Percentiles rank a stretch among this genome's conserved stretches.
phyloP scores from a whole-genome alignment of 2,113 vertebrate species.

The Prunella fulvescens region DNA sequence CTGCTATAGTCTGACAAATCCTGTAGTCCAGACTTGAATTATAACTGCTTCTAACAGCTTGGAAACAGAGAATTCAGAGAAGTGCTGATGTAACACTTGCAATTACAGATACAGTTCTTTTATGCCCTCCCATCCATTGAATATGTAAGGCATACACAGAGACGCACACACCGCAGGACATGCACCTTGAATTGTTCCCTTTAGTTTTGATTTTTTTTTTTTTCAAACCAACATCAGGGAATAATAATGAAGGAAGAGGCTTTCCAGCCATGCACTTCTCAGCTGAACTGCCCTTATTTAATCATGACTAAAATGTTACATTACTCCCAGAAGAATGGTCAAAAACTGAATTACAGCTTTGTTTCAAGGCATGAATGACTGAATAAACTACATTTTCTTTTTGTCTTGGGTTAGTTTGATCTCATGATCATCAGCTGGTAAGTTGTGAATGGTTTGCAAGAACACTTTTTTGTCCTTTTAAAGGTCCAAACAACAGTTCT shows the following conservation, averaged over 20 bases:
- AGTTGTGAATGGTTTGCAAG: neutral
- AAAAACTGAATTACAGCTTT: constrained; percentile 3
- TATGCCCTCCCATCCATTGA: constrained; percentile 1
- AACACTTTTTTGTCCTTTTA: neutral
- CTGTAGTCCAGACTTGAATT: constrained; percentile 9
- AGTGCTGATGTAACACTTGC: neutral
- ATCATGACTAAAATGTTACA: neutral
- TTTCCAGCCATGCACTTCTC: neutral
- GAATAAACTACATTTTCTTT: neutral
- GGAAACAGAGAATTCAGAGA: constrained; percentile 27
- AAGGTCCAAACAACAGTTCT: neutral
- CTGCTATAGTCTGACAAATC: constrained; percentile 15
- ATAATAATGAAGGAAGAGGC: neutral
- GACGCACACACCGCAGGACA: neutral
- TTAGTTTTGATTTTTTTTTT: neutral
- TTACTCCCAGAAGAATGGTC: constrained; percentile 18
- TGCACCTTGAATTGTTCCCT: neutral
- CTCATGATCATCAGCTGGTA: neutral
- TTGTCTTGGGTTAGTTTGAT: neutral
- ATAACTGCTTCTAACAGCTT: constrained; percentile 17
- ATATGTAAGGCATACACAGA: neutral
- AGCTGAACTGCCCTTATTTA: neutral
- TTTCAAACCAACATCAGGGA: neutral
- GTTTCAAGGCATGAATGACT: neutral
- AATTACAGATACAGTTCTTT: neutral